Evolutionary conservation across 2,888 invertebrate species (phyloP).

Genomic region (Mantis religiosa): DNA sequence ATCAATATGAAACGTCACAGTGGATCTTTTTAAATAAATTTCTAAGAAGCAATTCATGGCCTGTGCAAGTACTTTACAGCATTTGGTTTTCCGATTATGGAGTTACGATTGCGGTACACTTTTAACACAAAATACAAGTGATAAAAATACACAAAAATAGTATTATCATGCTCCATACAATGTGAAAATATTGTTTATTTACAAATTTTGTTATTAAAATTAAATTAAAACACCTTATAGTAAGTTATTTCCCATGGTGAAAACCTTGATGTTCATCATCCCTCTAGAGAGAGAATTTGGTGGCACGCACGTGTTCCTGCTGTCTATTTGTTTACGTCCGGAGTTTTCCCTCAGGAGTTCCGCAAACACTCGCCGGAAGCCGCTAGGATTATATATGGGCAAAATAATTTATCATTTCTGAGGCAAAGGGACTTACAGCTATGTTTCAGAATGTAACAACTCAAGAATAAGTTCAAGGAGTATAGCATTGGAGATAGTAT

Average conservation of each 20-base stretch:
- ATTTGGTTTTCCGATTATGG: no score
- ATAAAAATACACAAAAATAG: no score
- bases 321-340: background rate
- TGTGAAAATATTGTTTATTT: no score
- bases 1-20: no score
- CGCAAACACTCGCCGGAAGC: background rate
- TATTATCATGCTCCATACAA: no score
- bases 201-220: no score
- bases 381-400: background rate
- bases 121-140: no score
- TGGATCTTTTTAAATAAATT: no score
- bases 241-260: background rate
- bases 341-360: background rate
- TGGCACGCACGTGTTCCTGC: background rate
- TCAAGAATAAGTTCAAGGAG: background rate
- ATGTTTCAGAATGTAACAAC: background rate
- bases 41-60: no score
- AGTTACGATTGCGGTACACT: no score
- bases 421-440: background rate
- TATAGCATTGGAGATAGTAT: no score
- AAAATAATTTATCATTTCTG: background rate
- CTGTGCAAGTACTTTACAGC: no score
- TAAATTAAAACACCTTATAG: background rate
- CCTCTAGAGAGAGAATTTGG: background rate
- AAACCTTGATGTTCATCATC: background rate